Conservation (phyloP, 2,888 invertebrate species). For the Phalangium opilio region DNA sequence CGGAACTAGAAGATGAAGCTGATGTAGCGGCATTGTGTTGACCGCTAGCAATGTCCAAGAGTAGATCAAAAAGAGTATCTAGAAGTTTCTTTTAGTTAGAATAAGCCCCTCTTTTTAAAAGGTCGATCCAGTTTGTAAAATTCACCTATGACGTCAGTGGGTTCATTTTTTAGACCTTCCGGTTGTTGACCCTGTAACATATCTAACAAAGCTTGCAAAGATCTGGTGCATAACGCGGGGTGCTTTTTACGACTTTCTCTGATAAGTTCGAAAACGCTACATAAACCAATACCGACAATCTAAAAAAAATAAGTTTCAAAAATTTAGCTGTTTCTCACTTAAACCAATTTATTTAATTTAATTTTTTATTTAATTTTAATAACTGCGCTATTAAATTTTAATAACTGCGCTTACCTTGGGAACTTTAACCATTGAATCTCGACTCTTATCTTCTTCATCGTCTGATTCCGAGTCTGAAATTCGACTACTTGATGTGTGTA, state of each 20-base stretch:
- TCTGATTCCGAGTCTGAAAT: constrained; percentile 33
- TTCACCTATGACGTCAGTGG: constrained; percentile 51
- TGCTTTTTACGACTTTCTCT: constrained; percentile 68
- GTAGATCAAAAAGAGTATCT: constrained; percentile 64
- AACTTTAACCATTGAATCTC: constrained; percentile 26
- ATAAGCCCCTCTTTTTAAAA: too few relatives aligned
- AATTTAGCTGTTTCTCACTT: too few relatives aligned
- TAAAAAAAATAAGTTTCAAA: constrained; percentile 9
- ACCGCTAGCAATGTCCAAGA: constrained; percentile 58
- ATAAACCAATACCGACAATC: constrained; percentile 35
- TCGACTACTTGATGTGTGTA: constrained; percentile 36
- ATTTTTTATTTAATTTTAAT: too few relatives aligned
- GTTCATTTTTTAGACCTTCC: constrained; percentile 65
- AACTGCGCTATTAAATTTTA: too few relatives aligned
- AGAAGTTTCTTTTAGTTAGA: too few relatives aligned
- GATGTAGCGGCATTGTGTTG: constrained; percentile 36
- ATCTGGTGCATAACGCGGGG: constrained; percentile 70
- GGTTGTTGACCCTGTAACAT: constrained; percentile 78
- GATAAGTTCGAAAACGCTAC: constrained; percentile 76
- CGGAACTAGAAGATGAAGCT: constrained; percentile 36
- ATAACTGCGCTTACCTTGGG: constrained; percentile 32
- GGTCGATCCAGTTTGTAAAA: too few relatives aligned
- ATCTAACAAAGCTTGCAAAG: constrained; percentile 71
- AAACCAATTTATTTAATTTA: too few relatives aligned
- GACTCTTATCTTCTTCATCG: constrained; percentile 37